Evolutionary conservation across 2,113 vertebrate species (phyloP).

Genomic region (Mionectes macconnelli): DNA sequence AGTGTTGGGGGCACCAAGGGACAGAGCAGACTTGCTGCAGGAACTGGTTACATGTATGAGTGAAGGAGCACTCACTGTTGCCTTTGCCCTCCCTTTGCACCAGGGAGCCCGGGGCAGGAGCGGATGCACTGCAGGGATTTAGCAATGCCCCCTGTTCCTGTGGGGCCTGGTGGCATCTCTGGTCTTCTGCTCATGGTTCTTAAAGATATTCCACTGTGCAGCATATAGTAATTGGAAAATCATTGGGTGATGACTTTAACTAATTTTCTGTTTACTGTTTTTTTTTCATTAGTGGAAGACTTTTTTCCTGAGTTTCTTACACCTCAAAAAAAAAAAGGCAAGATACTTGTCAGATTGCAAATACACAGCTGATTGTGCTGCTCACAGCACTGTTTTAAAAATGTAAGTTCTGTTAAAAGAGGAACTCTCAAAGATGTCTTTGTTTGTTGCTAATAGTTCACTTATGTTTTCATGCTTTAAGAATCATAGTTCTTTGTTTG

Average conservation of each 20-base stretch:
- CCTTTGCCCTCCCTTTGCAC: too few relatives aligned
- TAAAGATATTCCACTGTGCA: neutral
- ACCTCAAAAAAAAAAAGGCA: neutral
- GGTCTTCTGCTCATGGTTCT: too few relatives aligned
- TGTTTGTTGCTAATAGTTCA: neutral
- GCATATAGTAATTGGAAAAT: neutral
- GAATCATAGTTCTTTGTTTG: neutral
- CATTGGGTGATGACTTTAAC: neutral
- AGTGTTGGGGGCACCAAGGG: too few relatives aligned
- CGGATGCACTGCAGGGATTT: too few relatives aligned
- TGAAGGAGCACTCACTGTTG: too few relatives aligned
- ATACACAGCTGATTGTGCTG: neutral
- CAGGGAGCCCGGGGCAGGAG: too few relatives aligned
- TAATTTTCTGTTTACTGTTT: neutral
- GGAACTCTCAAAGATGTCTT: neutral
- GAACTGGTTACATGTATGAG: too few relatives aligned
- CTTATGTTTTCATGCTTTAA: neutral
- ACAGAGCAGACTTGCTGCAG: too few relatives aligned
- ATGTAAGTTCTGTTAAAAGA: slow-evolving; percentile 1
- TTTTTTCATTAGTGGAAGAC: neutral
- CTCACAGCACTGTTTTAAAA: neutral
- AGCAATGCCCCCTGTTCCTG: too few relatives aligned
- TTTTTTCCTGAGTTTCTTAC: neutral
- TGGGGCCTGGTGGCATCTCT: too few relatives aligned
- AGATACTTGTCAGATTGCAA: neutral